Base-by-base conservation (phyloP, 2,113 vertebrate species). In the Lycaon pictus region DNA sequence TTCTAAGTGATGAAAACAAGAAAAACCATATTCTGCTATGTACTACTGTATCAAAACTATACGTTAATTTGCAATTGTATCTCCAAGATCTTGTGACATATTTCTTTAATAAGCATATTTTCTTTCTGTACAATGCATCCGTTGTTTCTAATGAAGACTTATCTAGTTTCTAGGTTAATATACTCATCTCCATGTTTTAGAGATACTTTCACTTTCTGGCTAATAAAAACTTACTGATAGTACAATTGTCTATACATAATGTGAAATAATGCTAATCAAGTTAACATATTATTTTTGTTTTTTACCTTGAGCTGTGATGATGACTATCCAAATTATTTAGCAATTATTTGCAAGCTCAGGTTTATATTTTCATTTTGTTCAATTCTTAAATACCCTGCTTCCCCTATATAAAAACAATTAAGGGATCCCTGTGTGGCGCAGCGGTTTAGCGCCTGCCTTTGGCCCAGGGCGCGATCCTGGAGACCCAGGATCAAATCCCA, bases 121-220 rank as follows among this genome's bases (percentile, higher is more conserved):
- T 98, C 96, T 83, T 16, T 16, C 11, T 94, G 88, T 97, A 95
- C 62, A 94, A 93, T 87, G 80, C 79, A 97, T 71, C 79, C 93
- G 56, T 62, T 96, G 79, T 98, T 97, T 92, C 35, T 95, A 98
- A 98, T 97, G 96, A 98, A 97, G 71, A 97, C 95, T 97, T 55
- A 98, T 96, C 81, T 82, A 69, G 7, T 93, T 83, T 90, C 12
- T 79, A 71, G 12, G 4, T 81, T 53, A 55, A 15, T 72, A 71
- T 86, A 82, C 5, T 9, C 53, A 53, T 29, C 25, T 2, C 32
- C 32, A 43, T 92, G n/a, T 63, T 92, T 82, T 72, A 93, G 27
- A 96, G 29, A 96, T 98, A 96, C 35, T 69, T 94, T 72, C 83
- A 79, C 5, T 27, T 80, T 90, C 65, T 80, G 29, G 8, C 9